phyloP scores from a whole-genome alignment of 2,888 invertebrate species.

The Eumacrocentrus americanus region DNA sequence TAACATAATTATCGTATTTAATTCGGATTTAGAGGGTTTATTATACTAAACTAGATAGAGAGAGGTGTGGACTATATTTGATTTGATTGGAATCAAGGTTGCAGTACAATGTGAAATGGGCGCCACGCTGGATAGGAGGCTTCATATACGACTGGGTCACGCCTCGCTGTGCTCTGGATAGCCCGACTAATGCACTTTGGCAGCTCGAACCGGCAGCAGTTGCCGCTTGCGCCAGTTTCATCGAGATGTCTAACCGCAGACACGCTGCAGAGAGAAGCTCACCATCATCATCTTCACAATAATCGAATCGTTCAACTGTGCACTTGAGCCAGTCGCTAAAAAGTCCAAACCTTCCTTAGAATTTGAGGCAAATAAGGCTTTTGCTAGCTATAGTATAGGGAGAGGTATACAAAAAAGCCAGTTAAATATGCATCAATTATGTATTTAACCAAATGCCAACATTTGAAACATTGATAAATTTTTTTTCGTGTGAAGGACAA shows the following conservation, averaged over 20 bases:
- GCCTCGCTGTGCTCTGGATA: slow-evolving; percentile 10
- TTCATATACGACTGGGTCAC: neutral
- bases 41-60: too few species aligned
- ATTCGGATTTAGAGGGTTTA: neutral
- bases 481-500: slow-evolving; percentile 31
- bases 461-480: slow-evolving; percentile 56
- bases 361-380: too few species aligned
- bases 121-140: neutral
- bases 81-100: slow-evolving; percentile 15
- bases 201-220: slow-evolving; percentile 40
- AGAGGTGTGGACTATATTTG: neutral
- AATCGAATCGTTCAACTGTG: too few species aligned
- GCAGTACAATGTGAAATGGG: slow-evolving; percentile 16
- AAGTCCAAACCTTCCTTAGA: too few species aligned
- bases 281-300: too few species aligned
- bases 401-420: neutral
- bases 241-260: slow-evolving; percentile 34
- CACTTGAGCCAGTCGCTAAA: too few species aligned
- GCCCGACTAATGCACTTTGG: slow-evolving; percentile 44
- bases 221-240: slow-evolving; percentile 40
- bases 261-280: too few species aligned
- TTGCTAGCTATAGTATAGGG: too few species aligned
- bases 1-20: neutral
- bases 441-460: slow-evolving; percentile 58
- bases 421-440: slow-evolving; percentile 47